Evolutionary conservation across 2,113 vertebrate genomes (phyloP), one percentile per base, ranked within the genome.

Genomic region (Xenopus tropicalis): DNA sequence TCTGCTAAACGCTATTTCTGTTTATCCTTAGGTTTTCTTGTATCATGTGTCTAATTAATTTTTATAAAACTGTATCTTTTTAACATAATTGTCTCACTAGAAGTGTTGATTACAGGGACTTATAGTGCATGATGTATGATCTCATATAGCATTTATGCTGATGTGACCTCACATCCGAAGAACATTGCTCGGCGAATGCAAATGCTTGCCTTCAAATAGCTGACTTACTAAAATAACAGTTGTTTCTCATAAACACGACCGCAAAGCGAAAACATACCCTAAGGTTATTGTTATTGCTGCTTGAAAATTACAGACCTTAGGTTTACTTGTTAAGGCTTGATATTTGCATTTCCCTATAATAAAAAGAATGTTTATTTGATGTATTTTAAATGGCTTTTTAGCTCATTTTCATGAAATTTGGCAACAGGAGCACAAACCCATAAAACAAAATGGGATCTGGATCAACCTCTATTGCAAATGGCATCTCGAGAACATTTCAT

Each of bases 311-410:
- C 61, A 84, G 78, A 81, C 84, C 80, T 70, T 85, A 80, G 71
- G 82, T 88, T 88, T 86, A 85, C 83, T 85, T 85, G 85, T 86
- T 84, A 87, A 88, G 81, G 78, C 79, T 85, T 82, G 80, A 80
- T 89, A 86, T 86, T 86, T 86, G 81, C 74, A 85, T 84, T 79
- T 84, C 37, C 1, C 59, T 82, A 66, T 85, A 83, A 84, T 83
- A 79, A 87, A 83, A 83, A 82, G 77, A 78, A 84, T 84, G 83
- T 81, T 83, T 84, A 70, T 79, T 85, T 86, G 81, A 80, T 88
- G 81, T 80, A 79, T 85, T 86, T 86, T 86, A 82, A 86, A 83
- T 85, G 78, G 42, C 64, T 78, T 10, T 84, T 78, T 70, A 82
- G 79, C 79, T 86, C 77, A 80, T 84, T 85, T 86, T 78, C 72